Evolutionary conservation across 2,888 invertebrate genomes (phyloP).

Genomic region (Vanessa cardui): DNA sequence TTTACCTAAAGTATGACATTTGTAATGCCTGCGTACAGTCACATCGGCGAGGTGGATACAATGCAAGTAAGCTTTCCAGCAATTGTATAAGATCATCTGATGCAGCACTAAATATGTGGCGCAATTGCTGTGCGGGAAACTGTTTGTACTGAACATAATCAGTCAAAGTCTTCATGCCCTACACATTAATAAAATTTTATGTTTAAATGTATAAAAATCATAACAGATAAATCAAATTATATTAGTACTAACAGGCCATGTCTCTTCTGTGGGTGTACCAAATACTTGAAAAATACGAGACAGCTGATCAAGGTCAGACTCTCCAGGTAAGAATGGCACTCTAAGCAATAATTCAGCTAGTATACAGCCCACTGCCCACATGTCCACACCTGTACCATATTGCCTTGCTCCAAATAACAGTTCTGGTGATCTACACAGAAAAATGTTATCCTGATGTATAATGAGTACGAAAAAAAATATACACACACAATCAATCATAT

Average conservation of each 20-base stretch:
- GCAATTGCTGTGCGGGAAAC: constrained; percentile 91
- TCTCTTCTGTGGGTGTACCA: constrained; percentile 95
- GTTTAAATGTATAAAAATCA: not conserved
- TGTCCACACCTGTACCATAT: constrained; percentile 98
- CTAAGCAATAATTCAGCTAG: constrained; percentile 96
- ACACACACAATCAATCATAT: too few species aligned
- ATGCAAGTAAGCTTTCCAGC: constrained; percentile 88
- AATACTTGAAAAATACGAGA: constrained; percentile 97
- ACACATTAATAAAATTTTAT: constrained; percentile 23
- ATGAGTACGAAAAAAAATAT: too few species aligned
- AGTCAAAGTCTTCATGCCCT: constrained; percentile 89
- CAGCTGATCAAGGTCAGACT: constrained; percentile 98
- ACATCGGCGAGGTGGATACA: constrained; percentile 92
- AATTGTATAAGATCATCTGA: constrained; percentile 94
- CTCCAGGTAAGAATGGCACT: constrained; percentile 97
- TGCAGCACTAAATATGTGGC: constrained; percentile 97
- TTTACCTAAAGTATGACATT: constrained; percentile 92
- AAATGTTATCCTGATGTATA: not conserved
- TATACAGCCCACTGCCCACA: constrained; percentile 99
- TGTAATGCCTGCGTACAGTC: constrained; percentile 92
- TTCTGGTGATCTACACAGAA: constrained; percentile 89
- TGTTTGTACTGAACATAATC: constrained; percentile 97
- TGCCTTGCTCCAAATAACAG: constrained; percentile 96
- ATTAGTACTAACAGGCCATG: constrained; percentile 89
- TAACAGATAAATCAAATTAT: not conserved